Evolutionary conservation across 2,888 invertebrate genomes (phyloP).

Genomic region (Acleris cristana): DNA sequence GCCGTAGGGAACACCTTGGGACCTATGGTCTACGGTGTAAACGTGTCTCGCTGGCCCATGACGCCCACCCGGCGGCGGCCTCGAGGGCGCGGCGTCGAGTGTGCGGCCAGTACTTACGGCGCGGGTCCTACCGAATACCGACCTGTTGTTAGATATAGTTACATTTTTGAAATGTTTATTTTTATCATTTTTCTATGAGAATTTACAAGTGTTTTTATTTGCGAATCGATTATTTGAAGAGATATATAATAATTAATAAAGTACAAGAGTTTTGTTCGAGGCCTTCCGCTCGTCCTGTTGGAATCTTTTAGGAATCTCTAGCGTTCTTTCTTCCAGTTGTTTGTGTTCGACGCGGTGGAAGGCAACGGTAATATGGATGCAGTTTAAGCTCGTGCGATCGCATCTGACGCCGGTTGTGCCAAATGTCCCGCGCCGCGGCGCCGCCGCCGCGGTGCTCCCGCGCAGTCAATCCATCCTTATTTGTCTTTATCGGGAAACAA

Average conservation of each 20-base stretch:
- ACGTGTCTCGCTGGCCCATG: too few species aligned
- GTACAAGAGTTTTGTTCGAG: too few species aligned
- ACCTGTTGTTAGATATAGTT: conserved; percentile 42
- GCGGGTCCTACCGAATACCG: conserved; percentile 36
- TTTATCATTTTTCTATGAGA: conserved; percentile 50
- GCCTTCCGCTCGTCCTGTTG: conserved; percentile 17
- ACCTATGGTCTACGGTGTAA: too few species aligned
- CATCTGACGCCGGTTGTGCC: conserved; percentile 67
- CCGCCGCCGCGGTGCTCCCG: background rate
- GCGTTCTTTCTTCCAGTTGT: conserved; percentile 13
- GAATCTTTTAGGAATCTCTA: conserved; percentile 32
- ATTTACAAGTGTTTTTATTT: conserved; percentile 45
- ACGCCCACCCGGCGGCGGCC: too few species aligned
- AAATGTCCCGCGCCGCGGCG: conserved; percentile 46
- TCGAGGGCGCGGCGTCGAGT: background rate
- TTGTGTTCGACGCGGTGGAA: conserved; percentile 11
- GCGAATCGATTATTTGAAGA: conserved; percentile 42
- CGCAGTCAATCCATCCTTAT: background rate
- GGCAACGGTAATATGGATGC: conserved; percentile 13
- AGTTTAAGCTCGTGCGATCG: conserved; percentile 25
- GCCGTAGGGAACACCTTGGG: too few species aligned
- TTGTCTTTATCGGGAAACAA: too few species aligned
- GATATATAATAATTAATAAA: conserved; percentile 53
- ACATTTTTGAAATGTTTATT: conserved; percentile 54
- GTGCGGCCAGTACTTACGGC: background rate